A percentile compares a stretch with the other conserved stretches of the same genome.
phyloP scores from a whole-genome alignment of 2,113 vertebrate species.

The Thamnophis sirtalis region DNA sequence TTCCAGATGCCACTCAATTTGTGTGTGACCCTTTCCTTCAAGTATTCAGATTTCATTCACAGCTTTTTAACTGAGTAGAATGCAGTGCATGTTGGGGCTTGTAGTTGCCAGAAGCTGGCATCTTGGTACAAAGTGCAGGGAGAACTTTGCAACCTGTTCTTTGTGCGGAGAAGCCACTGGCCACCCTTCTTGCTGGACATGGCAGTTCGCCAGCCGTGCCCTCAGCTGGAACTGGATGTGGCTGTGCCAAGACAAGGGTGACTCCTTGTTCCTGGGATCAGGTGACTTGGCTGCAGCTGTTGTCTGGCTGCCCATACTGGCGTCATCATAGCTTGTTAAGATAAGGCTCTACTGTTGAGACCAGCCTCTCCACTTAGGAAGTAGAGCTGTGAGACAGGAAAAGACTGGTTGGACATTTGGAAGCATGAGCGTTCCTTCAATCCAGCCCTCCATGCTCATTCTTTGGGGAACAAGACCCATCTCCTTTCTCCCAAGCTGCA shows the following conservation, averaged over 20 bases:
- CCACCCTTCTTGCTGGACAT: not conserved
- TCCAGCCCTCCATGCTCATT: not conserved
- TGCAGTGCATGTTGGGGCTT: not conserved
- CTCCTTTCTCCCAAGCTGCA: not conserved
- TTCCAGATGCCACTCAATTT: not conserved
- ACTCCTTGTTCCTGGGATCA: not conserved
- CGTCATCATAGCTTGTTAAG: not conserved
- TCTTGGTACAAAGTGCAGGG: not conserved
- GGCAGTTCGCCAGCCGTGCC: slow-evolving; percentile 4
- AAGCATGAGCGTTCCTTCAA: not conserved
- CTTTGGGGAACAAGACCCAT: not conserved
- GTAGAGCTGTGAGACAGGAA: not conserved
- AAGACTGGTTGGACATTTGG: not conserved
- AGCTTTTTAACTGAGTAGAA: not conserved
- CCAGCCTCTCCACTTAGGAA: not conserved
- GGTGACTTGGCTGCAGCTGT: not conserved
- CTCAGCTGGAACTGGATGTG: slow-evolving; percentile 10
- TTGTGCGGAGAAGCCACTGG: not conserved
- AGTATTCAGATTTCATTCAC: not conserved
- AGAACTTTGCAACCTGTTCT: slow-evolving; percentile 9
- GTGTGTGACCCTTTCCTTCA: not conserved
- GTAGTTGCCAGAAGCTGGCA: not conserved
- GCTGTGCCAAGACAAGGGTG: slow-evolving; percentile 3
- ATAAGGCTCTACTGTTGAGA: not conserved
- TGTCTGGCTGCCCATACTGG: not conserved